Conservation (phyloP, 2,888 invertebrate genomes). For the Polia nebulosa region DNA sequence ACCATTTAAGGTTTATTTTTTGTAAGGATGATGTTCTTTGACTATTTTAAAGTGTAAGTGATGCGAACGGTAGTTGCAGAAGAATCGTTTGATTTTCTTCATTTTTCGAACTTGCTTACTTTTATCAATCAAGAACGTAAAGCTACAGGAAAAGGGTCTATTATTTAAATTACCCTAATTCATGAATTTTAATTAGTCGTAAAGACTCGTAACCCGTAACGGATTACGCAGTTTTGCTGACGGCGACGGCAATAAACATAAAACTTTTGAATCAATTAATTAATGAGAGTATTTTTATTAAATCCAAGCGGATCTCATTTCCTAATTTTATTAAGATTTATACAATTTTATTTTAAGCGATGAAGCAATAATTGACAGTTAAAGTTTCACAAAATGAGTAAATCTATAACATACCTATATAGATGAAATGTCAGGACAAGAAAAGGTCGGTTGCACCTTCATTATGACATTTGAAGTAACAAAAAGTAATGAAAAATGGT, state of each 20-base stretch:
- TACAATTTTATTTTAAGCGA: slow-evolving; percentile 12
- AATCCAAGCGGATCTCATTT: slow-evolving; percentile 34
- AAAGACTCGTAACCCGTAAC: too few relatives aligned
- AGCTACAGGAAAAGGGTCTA: not conserved
- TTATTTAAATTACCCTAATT: slow-evolving; percentile 9
- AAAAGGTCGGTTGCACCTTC: too few relatives aligned
- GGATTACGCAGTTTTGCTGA: slow-evolving; percentile 8
- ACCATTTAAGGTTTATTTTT: not conserved
- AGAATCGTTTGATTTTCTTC: not conserved
- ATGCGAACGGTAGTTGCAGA: not conserved
- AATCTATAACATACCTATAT: too few relatives aligned
- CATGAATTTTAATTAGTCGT: slow-evolving; percentile 28
- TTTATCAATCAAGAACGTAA: not conserved
- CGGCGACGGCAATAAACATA: not conserved
- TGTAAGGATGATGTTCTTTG: not conserved
- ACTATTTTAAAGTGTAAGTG: not conserved
- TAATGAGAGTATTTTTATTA: slow-evolving; percentile 1
- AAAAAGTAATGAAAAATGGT: not conserved
- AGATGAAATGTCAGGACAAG: too few relatives aligned
- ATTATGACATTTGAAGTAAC: not conserved
- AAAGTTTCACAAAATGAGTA: not conserved
- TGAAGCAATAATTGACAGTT: slow-evolving; percentile 5
- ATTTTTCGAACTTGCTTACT: not conserved
- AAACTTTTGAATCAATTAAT: slow-evolving; percentile 2
- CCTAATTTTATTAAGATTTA: not conserved